phyloP scores from a whole-genome alignment of 2,113 vertebrate species.

The Holacanthus passer region DNA sequence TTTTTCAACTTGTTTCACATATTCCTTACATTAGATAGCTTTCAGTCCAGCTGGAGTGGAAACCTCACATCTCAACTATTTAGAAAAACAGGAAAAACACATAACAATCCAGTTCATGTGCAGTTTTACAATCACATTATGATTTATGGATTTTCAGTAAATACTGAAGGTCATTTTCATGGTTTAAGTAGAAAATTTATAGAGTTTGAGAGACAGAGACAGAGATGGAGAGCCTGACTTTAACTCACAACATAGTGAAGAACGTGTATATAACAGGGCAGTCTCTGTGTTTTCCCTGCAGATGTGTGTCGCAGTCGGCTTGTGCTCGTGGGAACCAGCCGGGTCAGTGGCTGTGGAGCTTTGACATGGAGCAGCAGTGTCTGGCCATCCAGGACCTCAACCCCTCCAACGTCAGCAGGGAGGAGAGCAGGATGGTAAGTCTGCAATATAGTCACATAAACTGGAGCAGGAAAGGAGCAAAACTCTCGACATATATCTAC shows the following conservation, averaged over 20 bases:
- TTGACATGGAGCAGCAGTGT: constrained; percentile 90
- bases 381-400: constrained; percentile 85
- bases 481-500: background rate
- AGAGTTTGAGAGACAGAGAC: too few species aligned
- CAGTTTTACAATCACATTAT: background rate
- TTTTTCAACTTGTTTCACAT: background rate
- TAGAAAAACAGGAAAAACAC: too few species aligned
- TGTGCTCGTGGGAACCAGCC: constrained; percentile 85
- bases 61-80: background rate
- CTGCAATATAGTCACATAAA: background rate
- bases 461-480: background rate
- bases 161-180: background rate
- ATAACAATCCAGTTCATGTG: background rate
- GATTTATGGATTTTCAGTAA: background rate
- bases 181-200: background rate
- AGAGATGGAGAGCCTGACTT: background rate
- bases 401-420: constrained; percentile 94
- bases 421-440: constrained; percentile 89
- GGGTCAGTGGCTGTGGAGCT: constrained; percentile 97
- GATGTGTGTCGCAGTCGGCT: constrained; percentile 89
- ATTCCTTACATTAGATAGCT: background rate
- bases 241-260: background rate
- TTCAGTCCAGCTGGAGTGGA: background rate
- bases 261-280: background rate
- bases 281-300: constrained; percentile 57